phyloP scores from a whole-genome alignment of 2,888 invertebrate genomes.

The Nasonia oneida region DNA sequence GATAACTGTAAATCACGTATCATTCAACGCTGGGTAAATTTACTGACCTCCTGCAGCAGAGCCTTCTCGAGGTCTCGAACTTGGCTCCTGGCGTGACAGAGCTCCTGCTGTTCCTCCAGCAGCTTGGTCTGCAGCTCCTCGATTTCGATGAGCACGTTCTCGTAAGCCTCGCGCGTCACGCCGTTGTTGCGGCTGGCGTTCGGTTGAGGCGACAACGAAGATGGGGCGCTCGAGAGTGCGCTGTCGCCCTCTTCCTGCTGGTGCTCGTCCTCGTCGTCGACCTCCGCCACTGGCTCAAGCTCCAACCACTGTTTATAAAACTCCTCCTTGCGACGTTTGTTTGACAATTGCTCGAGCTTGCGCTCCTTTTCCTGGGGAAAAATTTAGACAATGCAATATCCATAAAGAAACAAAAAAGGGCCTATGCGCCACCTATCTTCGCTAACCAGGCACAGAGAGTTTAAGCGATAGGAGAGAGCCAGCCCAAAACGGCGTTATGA shows the following conservation, averaged over 20 bases:
- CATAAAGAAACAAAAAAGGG: too few relatives aligned
- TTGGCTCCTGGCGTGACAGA: constrained; percentile 80
- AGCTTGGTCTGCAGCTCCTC: constrained; percentile 72
- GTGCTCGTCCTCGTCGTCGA: constrained; percentile 75
- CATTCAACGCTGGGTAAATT: background rate
- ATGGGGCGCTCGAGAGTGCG: constrained; percentile 85
- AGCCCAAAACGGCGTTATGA: too few relatives aligned
- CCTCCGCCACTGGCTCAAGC: constrained; percentile 75
- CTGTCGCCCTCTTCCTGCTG: constrained; percentile 84
- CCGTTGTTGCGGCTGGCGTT: constrained; percentile 67
- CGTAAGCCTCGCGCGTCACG: constrained; percentile 74
- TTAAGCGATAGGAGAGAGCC: too few relatives aligned
- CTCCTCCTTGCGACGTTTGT: constrained; percentile 74
- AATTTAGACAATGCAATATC: too few relatives aligned
- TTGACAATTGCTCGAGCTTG: constrained; percentile 74
- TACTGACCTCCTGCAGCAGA: constrained; percentile 77
- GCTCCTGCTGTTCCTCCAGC: constrained; percentile 78
- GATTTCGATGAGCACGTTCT: constrained; percentile 75
- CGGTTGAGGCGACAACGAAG: constrained; percentile 86
- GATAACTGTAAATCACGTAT: background rate
- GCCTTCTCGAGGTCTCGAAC: constrained; percentile 80
- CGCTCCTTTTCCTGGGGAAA: constrained; percentile 72
- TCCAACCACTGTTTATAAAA: constrained; percentile 75
- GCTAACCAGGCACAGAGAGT: too few relatives aligned
- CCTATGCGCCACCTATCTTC: too few relatives aligned